Evolutionary conservation across 2,888 invertebrate genomes (phyloP), one percentile per base, ranked within the genome.

Genomic region (Xanthia togata): DNA sequence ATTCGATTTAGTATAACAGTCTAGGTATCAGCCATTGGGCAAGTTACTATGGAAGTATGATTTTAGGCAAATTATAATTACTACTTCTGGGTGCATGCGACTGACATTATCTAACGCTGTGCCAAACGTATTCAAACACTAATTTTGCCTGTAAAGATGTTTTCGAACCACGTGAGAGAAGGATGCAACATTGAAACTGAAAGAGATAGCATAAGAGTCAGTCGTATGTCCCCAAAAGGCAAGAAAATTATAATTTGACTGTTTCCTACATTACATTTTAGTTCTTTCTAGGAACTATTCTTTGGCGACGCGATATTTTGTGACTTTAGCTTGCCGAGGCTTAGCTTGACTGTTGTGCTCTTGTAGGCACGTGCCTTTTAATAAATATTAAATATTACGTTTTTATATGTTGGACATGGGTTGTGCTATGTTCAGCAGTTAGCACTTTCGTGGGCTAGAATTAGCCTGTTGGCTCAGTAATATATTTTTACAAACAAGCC

Each of bases 281-380:
- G 85, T 87, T 85, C 75, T 55, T 20, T 70, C 44, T 87, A 85
- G 23, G 67, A 79, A 77, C 75, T 85, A 85, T 62, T 86, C 87
- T 86, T 86, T 86, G 86, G 86, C 67, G 70, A 67, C 64, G 76
- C 74, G 70, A 70, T 70, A 59, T 57, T 87, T 89, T 89, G 84
- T 88, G 82, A 89, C 83, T 75, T 73, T 38, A 72, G 80, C 59
- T 76, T 67, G 62, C 47, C 35, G 55, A 82, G 53, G 76, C 85
- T 31, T 23, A 63, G 65, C 81, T 38, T 60, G 57, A 73, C 50
- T 57, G 41, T 55, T 63, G 47, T 74, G 63, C 67, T n/a, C 20
- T 31, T 35, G 31, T 14, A 38, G 41, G 68, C 53, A 69, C 59
- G 17, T 12, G 59, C 55, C 20, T 55, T 55, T 73, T 20, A 82